Conservation (phyloP, 2,888 invertebrate genomes). For the Hydrotaea diabolus region DNA sequence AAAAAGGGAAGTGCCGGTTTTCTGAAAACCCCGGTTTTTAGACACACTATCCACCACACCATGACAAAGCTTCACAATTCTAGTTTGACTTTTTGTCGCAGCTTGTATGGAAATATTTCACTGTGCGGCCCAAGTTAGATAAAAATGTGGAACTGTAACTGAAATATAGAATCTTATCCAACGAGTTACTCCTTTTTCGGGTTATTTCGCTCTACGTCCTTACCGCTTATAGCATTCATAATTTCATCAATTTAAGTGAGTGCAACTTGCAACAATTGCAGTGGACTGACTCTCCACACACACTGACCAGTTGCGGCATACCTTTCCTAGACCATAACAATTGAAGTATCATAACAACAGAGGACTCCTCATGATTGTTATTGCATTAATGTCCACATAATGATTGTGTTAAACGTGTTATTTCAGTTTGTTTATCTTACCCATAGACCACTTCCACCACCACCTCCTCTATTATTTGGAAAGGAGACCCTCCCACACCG, state of each 20-base stretch:
- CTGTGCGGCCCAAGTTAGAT: too few relatives aligned
- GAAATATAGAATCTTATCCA: too few relatives aligned
- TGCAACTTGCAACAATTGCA: constrained; percentile 40
- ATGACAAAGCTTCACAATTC: too few relatives aligned
- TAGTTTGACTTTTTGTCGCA: too few relatives aligned
- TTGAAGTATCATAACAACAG: constrained; percentile 19
- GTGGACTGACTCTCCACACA: not conserved
- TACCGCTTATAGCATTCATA: constrained; percentile 10
- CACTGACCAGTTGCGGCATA: not conserved
- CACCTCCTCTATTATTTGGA: too few relatives aligned
- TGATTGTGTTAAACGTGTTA: constrained; percentile 57
- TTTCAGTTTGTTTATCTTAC: constrained; percentile 65
- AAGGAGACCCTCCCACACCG: not conserved
- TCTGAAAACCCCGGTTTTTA: too few relatives aligned
- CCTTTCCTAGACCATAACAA: not conserved
- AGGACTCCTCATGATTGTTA: constrained; percentile 52
- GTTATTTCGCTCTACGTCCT: not conserved
- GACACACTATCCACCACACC: too few relatives aligned
- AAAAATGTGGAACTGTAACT: too few relatives aligned
- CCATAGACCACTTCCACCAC: constrained; percentile 24
- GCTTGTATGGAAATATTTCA: too few relatives aligned
- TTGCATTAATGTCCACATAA: constrained; percentile 55
- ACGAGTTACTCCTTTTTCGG: too few relatives aligned
- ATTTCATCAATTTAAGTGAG: constrained; percentile 55
- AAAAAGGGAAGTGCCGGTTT: too few relatives aligned